Evolutionary conservation across 53 echinoderm and acorn worm species (phyloP).

Genomic region (Temnopleurus reevesii): DNA sequence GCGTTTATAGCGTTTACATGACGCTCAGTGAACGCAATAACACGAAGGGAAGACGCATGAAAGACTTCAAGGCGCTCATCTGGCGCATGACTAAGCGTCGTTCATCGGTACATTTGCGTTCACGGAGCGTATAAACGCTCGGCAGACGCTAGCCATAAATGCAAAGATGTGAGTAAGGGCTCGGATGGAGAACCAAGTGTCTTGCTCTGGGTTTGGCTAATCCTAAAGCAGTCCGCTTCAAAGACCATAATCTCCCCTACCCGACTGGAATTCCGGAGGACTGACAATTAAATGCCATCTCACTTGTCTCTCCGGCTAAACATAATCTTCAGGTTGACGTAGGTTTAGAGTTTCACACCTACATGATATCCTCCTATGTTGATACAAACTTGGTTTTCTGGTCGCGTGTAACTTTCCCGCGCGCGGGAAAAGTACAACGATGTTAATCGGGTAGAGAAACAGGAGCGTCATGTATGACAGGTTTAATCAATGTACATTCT

Average conservation of each 20-base stretch:
- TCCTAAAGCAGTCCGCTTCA: neutral
- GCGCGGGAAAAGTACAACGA: neutral
- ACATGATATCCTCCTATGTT: neutral
- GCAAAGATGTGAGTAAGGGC: too few species aligned
- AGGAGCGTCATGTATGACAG: too few species aligned
- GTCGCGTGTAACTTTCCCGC: slow-evolving; percentile 12
- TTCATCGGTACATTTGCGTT: neutral
- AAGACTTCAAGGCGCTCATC: too few species aligned
- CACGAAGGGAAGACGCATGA: too few species aligned
- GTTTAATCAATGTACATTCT: too few species aligned
- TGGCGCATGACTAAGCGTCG: too few species aligned
- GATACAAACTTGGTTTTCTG: neutral
- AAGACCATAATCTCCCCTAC: neutral
- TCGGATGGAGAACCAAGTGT: neutral
- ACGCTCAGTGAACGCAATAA: too few species aligned
- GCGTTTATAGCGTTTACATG: too few species aligned
- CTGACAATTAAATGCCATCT: slow-evolving; percentile 22
- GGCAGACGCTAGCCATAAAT: too few species aligned
- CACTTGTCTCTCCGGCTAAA: neutral
- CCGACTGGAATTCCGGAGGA: neutral
- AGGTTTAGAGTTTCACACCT: slow-evolving; percentile 9
- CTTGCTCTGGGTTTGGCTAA: neutral
- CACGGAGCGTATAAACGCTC: too few species aligned
- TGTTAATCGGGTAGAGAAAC: too few species aligned
- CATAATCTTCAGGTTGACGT: slow-evolving; percentile 22